Conservation (phyloP, 2,797 vertebrate genomes). For the Alosa sapidissima region DNA sequence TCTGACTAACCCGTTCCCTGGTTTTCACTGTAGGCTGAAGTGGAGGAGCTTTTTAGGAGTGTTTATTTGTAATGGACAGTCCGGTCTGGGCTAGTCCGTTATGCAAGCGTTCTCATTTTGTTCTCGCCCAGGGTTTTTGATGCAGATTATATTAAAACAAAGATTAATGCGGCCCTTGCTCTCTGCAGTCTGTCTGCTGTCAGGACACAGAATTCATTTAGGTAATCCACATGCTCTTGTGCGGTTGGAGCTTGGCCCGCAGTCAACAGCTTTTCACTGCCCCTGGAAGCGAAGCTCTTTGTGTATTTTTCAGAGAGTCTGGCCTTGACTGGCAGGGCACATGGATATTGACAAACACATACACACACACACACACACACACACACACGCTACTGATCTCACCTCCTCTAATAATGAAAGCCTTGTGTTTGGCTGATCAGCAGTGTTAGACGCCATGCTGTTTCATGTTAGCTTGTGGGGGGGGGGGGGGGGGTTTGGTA, state of each 20-base stretch:
- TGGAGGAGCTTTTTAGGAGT: neutral
- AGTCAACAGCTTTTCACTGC: conserved; percentile 54
- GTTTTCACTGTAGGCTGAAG: neutral
- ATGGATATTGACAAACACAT: conserved; percentile 30
- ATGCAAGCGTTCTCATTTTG: conserved; percentile 44
- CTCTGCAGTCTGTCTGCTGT: conserved; percentile 68
- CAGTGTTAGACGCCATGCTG: conserved; percentile 31
- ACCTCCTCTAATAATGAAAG: neutral
- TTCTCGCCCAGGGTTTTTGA: conserved; percentile 45
- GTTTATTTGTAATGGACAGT: conserved; percentile 12
- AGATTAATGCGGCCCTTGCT: conserved; percentile 63
- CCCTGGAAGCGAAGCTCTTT: conserved; percentile 64
- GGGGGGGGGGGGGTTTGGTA: neutral
- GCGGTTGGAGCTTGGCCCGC: conserved; percentile 43
- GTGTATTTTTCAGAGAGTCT: conserved; percentile 54
- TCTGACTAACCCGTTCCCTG: neutral
- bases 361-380: conserved; percentile 34
- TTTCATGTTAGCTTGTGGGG: neutral
- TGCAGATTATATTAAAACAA: conserved; percentile 66
- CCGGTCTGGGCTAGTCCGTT: conserved; percentile 28
- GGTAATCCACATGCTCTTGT: conserved; percentile 73
- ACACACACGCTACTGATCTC: conserved; percentile 17
- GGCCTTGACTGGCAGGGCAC: conserved; percentile 41
- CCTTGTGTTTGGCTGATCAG: conserved; percentile 33
- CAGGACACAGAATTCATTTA: conserved; percentile 77